Evolutionary conservation across 2,888 invertebrate genomes (phyloP), one percentile per base, ranked within the genome.

Genomic region (Polymixis flavicincta): DNA sequence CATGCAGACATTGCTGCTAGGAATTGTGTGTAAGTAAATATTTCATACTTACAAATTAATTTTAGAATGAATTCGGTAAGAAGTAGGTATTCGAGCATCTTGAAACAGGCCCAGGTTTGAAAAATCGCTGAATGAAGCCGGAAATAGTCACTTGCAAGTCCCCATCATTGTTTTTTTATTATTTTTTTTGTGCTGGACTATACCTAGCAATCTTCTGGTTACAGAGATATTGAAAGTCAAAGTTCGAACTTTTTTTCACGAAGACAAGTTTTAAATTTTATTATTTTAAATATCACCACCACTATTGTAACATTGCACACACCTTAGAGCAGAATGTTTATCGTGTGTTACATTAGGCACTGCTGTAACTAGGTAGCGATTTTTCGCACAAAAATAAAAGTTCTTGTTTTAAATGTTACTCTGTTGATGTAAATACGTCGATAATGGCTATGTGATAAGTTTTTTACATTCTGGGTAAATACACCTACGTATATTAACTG

Each of bases 1-100:
- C 99, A 99, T 93, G 98, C 98, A 92, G 99, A 99, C 93, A 97
- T 99, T 76, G 99, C 99, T 14, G 97, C 98, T 57, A 97, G 99
- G 91, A 99, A 99, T 95, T 99, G 99, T 95, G 97, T 99, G 98
- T 98, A 97, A 98, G 98, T 32, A n/a, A n/a, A n/a, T n/a, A n/a
- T n/a, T n/a, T n/a, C n/a, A n/a, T n/a, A n/a, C 8, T 4, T 8
- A 55, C 3, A 25, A 4, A 17, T 57, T 25, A 9, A 17, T 55
- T 25, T 25, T 17, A n/a, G n/a, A n/a, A n/a, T n/a, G n/a, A n/a
- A n/a, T n/a, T n/a, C n/a, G n/a, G n/a, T n/a, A n/a, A n/a, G n/a
- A n/a, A n/a, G n/a, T n/a, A n/a, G n/a, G n/a, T n/a, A n/a, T n/a
- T n/a, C n/a, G n/a, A 7, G 19, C 19, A 19, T 19, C 50, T 50